Percentiles rank a stretch among this genome's conserved stretches.
These are phyloP conservation scores for Fulica atra DNA, from an alignment of 2,113 vertebrate species.

Conservation along the genomic window DNA sequence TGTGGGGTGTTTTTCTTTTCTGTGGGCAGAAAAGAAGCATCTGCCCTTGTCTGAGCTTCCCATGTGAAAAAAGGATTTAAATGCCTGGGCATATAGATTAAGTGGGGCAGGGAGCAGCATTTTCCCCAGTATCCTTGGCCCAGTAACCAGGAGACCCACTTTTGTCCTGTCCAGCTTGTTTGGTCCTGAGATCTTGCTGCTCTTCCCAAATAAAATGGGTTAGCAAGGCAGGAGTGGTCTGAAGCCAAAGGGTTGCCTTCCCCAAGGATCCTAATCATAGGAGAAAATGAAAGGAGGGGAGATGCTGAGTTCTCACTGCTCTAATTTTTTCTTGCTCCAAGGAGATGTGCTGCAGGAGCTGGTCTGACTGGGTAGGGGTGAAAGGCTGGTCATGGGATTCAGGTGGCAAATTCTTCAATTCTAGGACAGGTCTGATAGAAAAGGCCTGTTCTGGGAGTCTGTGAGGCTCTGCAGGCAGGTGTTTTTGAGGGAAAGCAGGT, in stretches of 20 bases:
- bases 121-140: background rate
- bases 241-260: background rate
- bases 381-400: background rate
- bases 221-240: background rate
- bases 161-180: background rate
- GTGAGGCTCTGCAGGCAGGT: background rate
- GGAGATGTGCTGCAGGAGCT: background rate
- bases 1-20: background rate
- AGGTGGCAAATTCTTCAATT: background rate
- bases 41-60: background rate
- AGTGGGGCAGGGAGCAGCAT: background rate
- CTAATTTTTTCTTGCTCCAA: background rate
- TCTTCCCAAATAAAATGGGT: background rate
- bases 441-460: background rate
- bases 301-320: background rate
- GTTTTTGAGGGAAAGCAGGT: background rate
- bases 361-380: background rate
- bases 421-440: background rate
- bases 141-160: background rate
- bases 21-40: background rate
- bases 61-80: background rate
- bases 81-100: background rate
- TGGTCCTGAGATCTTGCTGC: background rate
- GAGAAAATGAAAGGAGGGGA: background rate
- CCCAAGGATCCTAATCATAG: background rate